These are phyloP conservation scores for Oreocharis arfaki DNA, from an alignment of 2,113 vertebrate genomes.

Conservation along the genomic window DNA sequence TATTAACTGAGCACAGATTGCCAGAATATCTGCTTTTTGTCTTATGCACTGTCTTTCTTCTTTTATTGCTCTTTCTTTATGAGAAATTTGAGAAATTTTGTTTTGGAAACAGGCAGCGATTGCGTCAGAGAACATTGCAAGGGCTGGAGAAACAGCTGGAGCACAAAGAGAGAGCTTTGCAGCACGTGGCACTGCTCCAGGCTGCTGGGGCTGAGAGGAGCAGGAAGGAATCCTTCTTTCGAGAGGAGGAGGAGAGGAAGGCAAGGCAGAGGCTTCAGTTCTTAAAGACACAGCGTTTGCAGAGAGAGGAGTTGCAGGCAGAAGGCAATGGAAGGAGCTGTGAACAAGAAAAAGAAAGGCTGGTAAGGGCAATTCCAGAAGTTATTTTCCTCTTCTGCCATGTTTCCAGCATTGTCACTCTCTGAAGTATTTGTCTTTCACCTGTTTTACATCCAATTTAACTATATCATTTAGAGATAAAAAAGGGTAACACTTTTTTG, in stretches of 20 bases:
- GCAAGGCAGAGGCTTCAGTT: slow-evolving; percentile 36
- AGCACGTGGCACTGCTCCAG: slow-evolving; percentile 22
- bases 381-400: background rate
- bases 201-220: slow-evolving; percentile 33
- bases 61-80: background rate
- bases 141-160: slow-evolving; percentile 52
- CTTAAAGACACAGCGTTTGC: background rate
- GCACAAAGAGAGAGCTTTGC: background rate
- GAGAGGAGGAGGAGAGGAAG: background rate
- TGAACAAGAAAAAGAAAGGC: slow-evolving; percentile 4
- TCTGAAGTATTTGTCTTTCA: background rate
- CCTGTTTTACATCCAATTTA: background rate
- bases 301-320: slow-evolving; percentile 5
- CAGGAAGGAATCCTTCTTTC: slow-evolving; percentile 7
- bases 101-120: slow-evolving; percentile 45
- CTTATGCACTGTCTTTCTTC: background rate
- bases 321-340: background rate
- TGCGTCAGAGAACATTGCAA: slow-evolving; percentile 36
- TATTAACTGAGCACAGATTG: background rate
- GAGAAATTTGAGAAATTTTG: slow-evolving; percentile 6
- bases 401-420: background rate
- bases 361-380: slow-evolving; percentile 2
- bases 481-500: background rate
- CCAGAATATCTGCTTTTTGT: background rate
- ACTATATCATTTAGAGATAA: background rate